phyloP scores from a whole-genome alignment of 2,888 invertebrate species.

The Drosophila percnosoma region DNA sequence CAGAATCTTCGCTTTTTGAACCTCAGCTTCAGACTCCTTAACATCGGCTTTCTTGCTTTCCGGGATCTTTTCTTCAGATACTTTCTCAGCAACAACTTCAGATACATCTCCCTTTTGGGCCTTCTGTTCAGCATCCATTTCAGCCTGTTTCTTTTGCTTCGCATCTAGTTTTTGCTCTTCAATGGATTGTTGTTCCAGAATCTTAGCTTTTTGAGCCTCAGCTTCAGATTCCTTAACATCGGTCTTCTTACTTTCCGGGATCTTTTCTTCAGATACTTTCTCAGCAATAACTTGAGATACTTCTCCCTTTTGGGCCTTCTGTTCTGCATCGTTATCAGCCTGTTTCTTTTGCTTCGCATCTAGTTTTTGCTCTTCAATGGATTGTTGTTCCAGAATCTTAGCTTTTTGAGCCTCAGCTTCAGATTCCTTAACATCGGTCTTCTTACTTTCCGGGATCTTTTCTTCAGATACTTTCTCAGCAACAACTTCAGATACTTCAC shows the following conservation, averaged over 20 bases:
- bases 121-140: neutral
- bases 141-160: neutral
- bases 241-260: neutral
- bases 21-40: slow-evolving; percentile 1
- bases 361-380: neutral
- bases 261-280: neutral
- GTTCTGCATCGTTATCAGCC: rapidly evolving
- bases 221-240: neutral
- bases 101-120: neutral
- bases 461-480: slow-evolving; percentile 4
- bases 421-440: neutral
- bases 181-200: neutral
- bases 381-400: neutral
- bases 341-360: neutral
- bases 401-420: neutral
- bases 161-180: neutral
- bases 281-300: neutral
- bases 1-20: neutral
- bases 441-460: neutral
- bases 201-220: neutral
- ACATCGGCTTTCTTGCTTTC: slow-evolving; percentile 7
- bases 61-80: neutral
- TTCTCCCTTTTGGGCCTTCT: neutral
- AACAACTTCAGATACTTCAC: neutral
- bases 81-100: neutral